Base-by-base conservation (phyloP, 1,140 invertebrate species). In the Whitmania pigra region DNA sequence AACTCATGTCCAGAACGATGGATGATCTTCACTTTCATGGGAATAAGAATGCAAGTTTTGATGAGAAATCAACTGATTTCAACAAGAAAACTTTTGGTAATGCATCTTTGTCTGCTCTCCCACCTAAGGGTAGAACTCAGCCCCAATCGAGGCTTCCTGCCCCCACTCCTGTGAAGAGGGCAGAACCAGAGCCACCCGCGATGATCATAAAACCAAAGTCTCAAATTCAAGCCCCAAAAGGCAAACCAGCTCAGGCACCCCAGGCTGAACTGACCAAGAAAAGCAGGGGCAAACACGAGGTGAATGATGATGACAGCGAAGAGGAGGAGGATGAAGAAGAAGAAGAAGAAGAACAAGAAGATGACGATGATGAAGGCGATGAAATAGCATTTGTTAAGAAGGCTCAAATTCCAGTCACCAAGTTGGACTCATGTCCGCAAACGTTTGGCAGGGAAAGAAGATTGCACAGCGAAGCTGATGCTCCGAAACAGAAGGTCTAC, bases 261-360 rank as follows among this genome's bases (percentile, higher is more conserved):
- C 43, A 63, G 22, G 13, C 57, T 20, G 4, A 63, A n/a, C 6
- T 20, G 11, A 20, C 18, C 29, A 31, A 63, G 29, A 63, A 63
- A 63, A 63, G 43, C 15, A 63, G 22, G 18, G 11, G 22, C 29
- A 31, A 63, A 13, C 11, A 31, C 20, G 57, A 63, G 20, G 29
- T 13, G 11, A 18, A 71, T 53, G 69, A 71, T 5, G 69, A 71
- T n/a, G 67, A 70, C 68, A 36, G 22, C 54, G 72, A 72, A 9
- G 53, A 57, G n/a, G 72, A 73, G 53, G 53, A 20, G 7, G 68
- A 71, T 0, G 68, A 73, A 11, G 57, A 63, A 7, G 57, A 63
- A 17, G 57, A 63, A 17, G 57, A 63, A 25, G 57, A 63, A n/a
- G 57, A 63, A n/a, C 6, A 63, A 1, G 22, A 22, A 22, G 57